phyloP scores from a whole-genome alignment of 2,888 invertebrate genomes.

The Drosophila kanekoi region DNA sequence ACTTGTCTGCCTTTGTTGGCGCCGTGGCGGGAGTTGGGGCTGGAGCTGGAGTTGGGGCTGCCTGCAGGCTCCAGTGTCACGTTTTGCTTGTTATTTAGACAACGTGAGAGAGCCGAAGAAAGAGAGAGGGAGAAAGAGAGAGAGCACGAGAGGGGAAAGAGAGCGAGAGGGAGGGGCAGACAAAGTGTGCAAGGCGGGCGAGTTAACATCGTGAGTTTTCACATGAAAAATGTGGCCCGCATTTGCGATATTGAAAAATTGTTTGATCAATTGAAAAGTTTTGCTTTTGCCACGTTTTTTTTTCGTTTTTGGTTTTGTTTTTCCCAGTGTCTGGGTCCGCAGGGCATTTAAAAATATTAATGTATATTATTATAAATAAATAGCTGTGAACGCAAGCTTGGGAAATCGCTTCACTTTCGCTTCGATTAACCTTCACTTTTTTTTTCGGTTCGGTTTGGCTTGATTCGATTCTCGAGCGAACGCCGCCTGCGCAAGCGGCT shows the following conservation, averaged over 20 bases:
- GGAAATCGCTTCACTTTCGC: conserved; percentile 67
- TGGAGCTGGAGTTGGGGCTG: conserved; percentile 33
- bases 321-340: conserved; percentile 20
- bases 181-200: too few relatives aligned
- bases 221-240: conserved; percentile 62
- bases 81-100: conserved; percentile 59
- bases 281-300: conserved; percentile 7
- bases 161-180: background rate
- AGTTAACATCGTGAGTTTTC: conserved; percentile 53
- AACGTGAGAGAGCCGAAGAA: conserved; percentile 18
- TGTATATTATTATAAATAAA: conserved; percentile 26
- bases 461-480: conserved; percentile 60
- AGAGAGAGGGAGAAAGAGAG: background rate
- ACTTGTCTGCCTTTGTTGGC: conserved; percentile 18
- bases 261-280: conserved; percentile 67
- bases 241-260: conserved; percentile 58
- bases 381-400: conserved; percentile 30
- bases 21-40: conserved; percentile 12
- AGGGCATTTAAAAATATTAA: conserved; percentile 41
- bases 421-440: conserved; percentile 75
- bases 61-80: conserved; percentile 64
- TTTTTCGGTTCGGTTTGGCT: too few relatives aligned
- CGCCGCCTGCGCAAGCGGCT: conserved; percentile 39
- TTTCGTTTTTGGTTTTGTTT: background rate
- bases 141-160: background rate